Base-by-base conservation (phyloP, 2,888 invertebrate genomes). In the Drosophila atripex region DNA sequence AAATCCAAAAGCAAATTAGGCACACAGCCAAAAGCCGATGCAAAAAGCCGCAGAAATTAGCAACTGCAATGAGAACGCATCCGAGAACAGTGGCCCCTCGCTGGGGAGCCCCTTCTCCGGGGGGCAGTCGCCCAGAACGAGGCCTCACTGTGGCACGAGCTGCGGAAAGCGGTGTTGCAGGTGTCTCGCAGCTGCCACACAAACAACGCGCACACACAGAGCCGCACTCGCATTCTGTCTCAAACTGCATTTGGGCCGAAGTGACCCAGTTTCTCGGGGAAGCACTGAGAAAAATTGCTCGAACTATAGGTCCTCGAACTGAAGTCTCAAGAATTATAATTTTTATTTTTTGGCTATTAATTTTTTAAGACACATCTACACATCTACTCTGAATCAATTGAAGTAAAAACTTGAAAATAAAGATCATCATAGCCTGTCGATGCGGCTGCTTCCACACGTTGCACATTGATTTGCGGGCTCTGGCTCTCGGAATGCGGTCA, bases 391-490 rank as follows among this genome's bases (percentile, higher is more conserved):
- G 1, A 35, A 35, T n/a, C 6, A 35, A 5, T 35, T 35, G 35
- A 4, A 35, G n/a, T 35, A 12, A 32, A 12, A 11, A 32, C 12
- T 32, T 1, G 12, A 3, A 12, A 11, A 4, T 4, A 32, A 35
- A 35, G 14, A 14, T 14, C 14, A 2, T 35, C n/a, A 35, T 11
- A 18, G 16, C 9, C 39, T 75, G 75, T 73, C 25, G 25, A 12
- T 35, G 35, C 12, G n/a, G 82, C 73, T 75, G 80, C 82, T 77
- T 80, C 72, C 65, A 68, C 68, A 75, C 50, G 74, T 70, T 75
- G 80, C 80, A 77, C 80, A 84, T 78, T 80, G 82, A 85, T 85
- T 82, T 82, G 77, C 71, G 75, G 76, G 58, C 69, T 72, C 41
- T 43, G 73, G 65, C 57, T 68, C 16, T 18, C 16, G 82, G 82